Conservation (phyloP, 2,888 invertebrate species). For the Leistus spinibarbis region DNA sequence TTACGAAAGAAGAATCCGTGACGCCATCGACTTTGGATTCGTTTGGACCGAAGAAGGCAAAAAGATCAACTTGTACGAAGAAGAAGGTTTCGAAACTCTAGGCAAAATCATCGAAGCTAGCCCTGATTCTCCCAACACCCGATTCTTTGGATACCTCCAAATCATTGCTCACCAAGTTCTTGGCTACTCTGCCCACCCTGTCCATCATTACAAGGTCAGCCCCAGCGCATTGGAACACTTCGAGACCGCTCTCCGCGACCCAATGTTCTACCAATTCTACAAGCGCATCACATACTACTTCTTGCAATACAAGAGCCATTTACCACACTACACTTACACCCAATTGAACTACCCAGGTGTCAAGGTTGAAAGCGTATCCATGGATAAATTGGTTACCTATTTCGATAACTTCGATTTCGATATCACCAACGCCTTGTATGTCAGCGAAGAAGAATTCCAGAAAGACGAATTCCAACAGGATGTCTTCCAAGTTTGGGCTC, state of each 20-base stretch:
- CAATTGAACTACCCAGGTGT: conserved; percentile 68
- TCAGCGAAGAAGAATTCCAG: conserved; percentile 58
- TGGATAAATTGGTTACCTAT: conserved; percentile 69
- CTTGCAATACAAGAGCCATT: conserved; percentile 63
- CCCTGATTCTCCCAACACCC: conserved; percentile 64
- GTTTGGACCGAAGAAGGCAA: conserved; percentile 58
- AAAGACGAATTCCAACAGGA: conserved; percentile 48
- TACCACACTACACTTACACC: conserved; percentile 66
- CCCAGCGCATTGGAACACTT: conserved; percentile 69
- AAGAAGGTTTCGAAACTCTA: conserved; percentile 68
- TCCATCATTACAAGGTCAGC: conserved; percentile 56
- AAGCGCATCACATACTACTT: conserved; percentile 66
- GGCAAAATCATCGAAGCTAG: conserved; percentile 71
- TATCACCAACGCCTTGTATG: conserved; percentile 62
- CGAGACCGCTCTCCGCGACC: conserved; percentile 70
- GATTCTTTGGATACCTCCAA: conserved; percentile 66
- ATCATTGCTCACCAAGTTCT: conserved; percentile 64
- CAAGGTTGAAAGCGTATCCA: conserved; percentile 65
- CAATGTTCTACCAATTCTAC: conserved; percentile 71
- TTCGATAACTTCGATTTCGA: conserved; percentile 70
- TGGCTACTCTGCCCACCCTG: conserved; percentile 55
- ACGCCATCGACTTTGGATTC: conserved; percentile 64
- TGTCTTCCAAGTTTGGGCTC: conserved; percentile 60
- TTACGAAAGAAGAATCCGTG: conserved; percentile 62
- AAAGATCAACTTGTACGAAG: conserved; percentile 63